Conservation (phyloP, 2,888 invertebrate species). For the Scaptomyza caliginosa region DNA sequence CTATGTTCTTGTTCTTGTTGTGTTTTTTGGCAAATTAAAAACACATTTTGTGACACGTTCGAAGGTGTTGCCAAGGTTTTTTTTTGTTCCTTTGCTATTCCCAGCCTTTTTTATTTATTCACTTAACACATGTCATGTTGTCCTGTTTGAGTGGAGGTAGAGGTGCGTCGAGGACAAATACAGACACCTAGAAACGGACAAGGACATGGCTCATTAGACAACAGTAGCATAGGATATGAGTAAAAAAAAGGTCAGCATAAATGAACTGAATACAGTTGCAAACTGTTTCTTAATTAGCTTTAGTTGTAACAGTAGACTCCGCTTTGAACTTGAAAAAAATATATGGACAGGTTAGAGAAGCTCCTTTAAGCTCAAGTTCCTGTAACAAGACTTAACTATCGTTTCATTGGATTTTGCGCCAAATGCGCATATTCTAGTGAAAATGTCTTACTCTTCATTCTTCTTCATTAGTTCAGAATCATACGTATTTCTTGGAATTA, state of each 20-base stretch:
- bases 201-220: slow-evolving; percentile 68
- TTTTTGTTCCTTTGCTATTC: slow-evolving; percentile 8
- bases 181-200: slow-evolving; percentile 30
- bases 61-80: slow-evolving; percentile 34
- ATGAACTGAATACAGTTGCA: slow-evolving; percentile 4
- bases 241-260: slow-evolving; percentile 20
- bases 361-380: too few relatives aligned
- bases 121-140: slow-evolving; percentile 59
- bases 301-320: not conserved
- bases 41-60: slow-evolving; percentile 66
- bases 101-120: slow-evolving; percentile 6
- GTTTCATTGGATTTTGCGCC: too few relatives aligned
- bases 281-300: slow-evolving; percentile 31
- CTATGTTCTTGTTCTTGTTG: not conserved
- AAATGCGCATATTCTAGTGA: too few relatives aligned
- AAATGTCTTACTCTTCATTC: too few relatives aligned
- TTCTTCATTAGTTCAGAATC: too few relatives aligned
- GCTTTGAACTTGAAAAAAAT: too few relatives aligned
- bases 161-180: not conserved
- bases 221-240: slow-evolving; percentile 22
- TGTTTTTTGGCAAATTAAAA: slow-evolving; percentile 64
- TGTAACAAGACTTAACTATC: too few relatives aligned
- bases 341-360: too few relatives aligned
- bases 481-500: not conserved
- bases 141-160: slow-evolving; percentile 12